A percentile compares a stretch with the other conserved stretches of the same genome.
These are phyloP conservation scores for Probosciger aterrimus DNA, from an alignment of 2,113 vertebrate genomes.

Conservation along the genomic window DNA sequence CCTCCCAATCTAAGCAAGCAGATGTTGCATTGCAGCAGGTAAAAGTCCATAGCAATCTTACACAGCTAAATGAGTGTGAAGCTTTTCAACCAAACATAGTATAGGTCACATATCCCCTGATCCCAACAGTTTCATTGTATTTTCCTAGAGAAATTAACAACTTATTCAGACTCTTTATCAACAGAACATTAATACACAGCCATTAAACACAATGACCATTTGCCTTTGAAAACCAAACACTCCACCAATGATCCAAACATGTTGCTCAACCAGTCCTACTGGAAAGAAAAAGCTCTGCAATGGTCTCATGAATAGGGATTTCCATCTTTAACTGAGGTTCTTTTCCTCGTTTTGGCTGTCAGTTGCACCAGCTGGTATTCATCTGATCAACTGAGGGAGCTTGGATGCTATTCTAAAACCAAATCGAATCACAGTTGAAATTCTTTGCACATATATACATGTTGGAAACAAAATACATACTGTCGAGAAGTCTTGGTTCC, in stretches of 20 bases:
- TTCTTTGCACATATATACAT: not conserved
- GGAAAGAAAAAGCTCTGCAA: not conserved
- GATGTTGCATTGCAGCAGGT: not conserved
- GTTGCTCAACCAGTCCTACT: conserved; percentile 17
- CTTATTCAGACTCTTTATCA: conserved; percentile 41
- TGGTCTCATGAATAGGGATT: conserved; percentile 43
- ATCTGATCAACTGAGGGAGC: not conserved
- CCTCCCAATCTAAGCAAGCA: not conserved
- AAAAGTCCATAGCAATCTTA: not conserved
- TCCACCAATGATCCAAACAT: not conserved
- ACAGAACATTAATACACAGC: conserved; percentile 23
- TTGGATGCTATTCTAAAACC: conserved; percentile 11
- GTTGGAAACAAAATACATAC: not conserved
- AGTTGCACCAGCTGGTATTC: conserved; percentile 39
- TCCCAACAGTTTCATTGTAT: not conserved
- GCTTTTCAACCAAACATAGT: not conserved
- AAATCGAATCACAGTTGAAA: not conserved
- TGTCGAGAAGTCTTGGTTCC: not conserved
- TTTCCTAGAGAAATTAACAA: conserved; percentile 33
- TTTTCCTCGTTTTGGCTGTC: conserved; percentile 47
- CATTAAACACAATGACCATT: conserved; percentile 29
- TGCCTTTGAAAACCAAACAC: not conserved
- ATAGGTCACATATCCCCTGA: not conserved
- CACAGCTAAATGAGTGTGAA: not conserved
- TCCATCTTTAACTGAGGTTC: conserved; percentile 22